These are phyloP conservation scores for Ptychobarbus kaznakovi DNA, from an alignment of 2,797 vertebrate genomes.

Conservation along the genomic window DNA sequence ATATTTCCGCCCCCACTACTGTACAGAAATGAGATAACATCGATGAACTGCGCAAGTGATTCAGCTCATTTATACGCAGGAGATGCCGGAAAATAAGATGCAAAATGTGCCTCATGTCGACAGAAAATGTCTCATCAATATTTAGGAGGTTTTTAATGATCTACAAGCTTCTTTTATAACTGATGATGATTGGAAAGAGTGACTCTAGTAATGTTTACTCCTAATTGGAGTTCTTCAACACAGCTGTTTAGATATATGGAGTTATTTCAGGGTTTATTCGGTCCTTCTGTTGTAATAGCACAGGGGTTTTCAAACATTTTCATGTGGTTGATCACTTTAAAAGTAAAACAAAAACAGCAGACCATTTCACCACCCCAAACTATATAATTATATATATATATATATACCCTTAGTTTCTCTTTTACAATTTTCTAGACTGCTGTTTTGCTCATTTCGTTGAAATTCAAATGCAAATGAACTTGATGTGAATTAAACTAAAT, in stretches of 20 bases:
- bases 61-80: conserved; percentile 37
- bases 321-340: neutral
- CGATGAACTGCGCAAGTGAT: neutral
- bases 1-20: conserved; percentile 37
- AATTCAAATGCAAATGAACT: neutral
- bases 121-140: conserved; percentile 41
- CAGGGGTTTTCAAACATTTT: neutral
- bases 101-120: neutral
- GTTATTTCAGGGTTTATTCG: conserved; percentile 1
- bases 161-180: conserved; percentile 34
- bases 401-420: neutral
- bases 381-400: neutral
- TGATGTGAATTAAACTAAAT: neutral
- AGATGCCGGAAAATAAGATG: conserved; percentile 23
- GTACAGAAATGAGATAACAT: conserved; percentile 18
- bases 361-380: neutral
- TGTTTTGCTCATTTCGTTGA: neutral
- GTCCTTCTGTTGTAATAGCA: neutral
- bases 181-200: conserved; percentile 2
- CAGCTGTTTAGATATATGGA: conserved; percentile 1
- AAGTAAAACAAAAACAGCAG: neutral
- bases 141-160: conserved; percentile 38
- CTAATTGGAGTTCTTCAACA: conserved; percentile 12
- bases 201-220: conserved; percentile 12
- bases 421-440: neutral